A percentile compares a stretch with the other conserved stretches of the same genome.
Conservation (phyloP, 2,797 vertebrate species). For the Spizella passerina region DNA sequence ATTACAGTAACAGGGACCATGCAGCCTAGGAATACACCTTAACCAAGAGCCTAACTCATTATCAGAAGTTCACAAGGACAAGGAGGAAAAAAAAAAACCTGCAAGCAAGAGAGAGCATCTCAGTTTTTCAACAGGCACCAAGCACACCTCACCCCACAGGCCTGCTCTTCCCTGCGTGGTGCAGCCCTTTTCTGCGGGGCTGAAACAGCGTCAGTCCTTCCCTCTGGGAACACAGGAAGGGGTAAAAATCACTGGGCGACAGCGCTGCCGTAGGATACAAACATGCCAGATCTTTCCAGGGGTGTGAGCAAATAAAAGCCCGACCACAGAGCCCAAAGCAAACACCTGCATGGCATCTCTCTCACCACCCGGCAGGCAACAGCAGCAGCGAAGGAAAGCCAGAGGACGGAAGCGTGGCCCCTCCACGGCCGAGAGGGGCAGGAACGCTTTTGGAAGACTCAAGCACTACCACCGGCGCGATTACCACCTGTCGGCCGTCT, state of each 20-base stretch:
- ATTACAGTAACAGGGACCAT: neutral
- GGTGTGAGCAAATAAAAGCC: neutral
- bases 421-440: neutral
- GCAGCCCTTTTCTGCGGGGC: neutral
- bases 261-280: neutral
- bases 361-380: neutral
- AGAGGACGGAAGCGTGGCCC: neutral
- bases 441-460: neutral
- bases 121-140: neutral
- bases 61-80: neutral
- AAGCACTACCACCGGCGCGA: constrained; percentile 30
- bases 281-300: neutral
- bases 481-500: constrained; percentile 13
- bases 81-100: neutral
- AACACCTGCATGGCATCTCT: neutral
- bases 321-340: neutral
- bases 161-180: neutral
- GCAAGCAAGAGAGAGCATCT: neutral
- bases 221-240: neutral
- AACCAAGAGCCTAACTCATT: neutral
- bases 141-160: accelerated
- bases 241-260: neutral
- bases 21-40: neutral
- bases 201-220: neutral
- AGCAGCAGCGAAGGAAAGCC: neutral